Base-by-base conservation (phyloP, 92 coral and sea anemone genomes). In the Isaurus tuberculatus region DNA sequence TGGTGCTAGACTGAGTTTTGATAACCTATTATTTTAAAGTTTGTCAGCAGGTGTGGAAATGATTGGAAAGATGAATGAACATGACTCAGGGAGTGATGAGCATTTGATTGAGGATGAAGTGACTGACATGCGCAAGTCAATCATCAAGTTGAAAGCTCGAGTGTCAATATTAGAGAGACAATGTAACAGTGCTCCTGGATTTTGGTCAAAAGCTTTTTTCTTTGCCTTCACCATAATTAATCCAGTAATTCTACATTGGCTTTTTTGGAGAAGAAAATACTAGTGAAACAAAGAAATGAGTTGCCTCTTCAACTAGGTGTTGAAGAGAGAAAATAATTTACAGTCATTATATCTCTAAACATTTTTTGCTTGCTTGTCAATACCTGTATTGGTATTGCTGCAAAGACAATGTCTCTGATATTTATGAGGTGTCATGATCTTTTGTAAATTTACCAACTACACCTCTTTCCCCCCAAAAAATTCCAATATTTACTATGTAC, bases 161-260 rank as follows among this genome's bases (percentile, higher is more conserved):
- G 96, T 96, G 5, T 63, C 85, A 37, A 72, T 70, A 23, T 87
- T 96, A 49, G 99, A 96, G 75, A 83, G 91, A 61, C 86, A 94
- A 80, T 32, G 88, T 79, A 90, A 91, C 68, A 87, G 86, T 15
- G 77, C 91, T 14, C 81, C 84, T 29, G 92, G 98, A 34, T 94
- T 90, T 77, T 96, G 99, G 99, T 90, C 95, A 27, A 94, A 92
- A 28, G 66, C 95, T 29, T 60, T 92, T 9, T 84, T 94, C 72
- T 94, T 92, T 86, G 85, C 94, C 6, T 85, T 96, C 5, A 94
- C 99, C 9, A 86, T 95, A 20, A 85, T 95, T 37, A 93, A 94
- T 70, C 98, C 98, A 5, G 19, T 96, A 11, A 58, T 96, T 22
- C 81, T 96, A 6, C 92, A 92, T 46, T 96, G 98, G 99, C 79